phyloP scores from a whole-genome alignment of 1,140 invertebrate genomes.

The Hyles vespertilio region DNA sequence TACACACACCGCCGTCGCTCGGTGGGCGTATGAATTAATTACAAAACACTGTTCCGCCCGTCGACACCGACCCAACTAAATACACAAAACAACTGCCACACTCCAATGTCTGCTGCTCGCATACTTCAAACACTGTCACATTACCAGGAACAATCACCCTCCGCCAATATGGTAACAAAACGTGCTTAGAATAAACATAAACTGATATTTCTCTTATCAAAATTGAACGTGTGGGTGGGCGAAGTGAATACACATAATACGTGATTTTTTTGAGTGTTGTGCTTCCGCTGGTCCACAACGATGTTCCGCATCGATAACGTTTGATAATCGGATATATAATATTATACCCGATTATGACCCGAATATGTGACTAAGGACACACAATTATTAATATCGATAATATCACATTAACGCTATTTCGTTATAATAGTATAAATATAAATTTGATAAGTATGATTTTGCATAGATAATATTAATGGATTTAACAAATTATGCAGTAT shows the following conservation, averaged over 20 bases:
- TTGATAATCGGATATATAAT: too few species aligned
- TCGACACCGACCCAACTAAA: constrained; percentile 31
- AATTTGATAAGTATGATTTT: too few species aligned
- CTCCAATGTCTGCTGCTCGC: constrained; percentile 16
- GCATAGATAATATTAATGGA: too few species aligned
- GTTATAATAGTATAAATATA: too few species aligned
- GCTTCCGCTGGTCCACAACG: too few species aligned
- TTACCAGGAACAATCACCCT: constrained; percentile 16
- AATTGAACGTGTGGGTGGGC: constrained; percentile 44
- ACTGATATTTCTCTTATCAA: constrained; percentile 36
- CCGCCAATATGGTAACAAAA: constrained; percentile 32
- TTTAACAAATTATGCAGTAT: too few species aligned
- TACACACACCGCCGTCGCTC: constrained; percentile 29
- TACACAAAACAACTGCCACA: constrained; percentile 23
- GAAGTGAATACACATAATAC: constrained; percentile 27
- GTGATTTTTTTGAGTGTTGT: constrained; percentile 6
- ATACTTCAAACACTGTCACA: constrained; percentile 21
- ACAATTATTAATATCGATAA: too few species aligned
- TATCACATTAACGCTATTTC: too few species aligned
- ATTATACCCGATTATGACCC: too few species aligned
- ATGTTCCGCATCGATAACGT: neutral
- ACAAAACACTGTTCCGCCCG: constrained; percentile 48
- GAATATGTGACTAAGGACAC: too few species aligned
- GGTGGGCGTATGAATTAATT: constrained; percentile 59
- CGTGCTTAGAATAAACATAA: constrained; percentile 40